phyloP scores from a whole-genome alignment of 2,797 vertebrate species.

The Cirrhinus molitorella region DNA sequence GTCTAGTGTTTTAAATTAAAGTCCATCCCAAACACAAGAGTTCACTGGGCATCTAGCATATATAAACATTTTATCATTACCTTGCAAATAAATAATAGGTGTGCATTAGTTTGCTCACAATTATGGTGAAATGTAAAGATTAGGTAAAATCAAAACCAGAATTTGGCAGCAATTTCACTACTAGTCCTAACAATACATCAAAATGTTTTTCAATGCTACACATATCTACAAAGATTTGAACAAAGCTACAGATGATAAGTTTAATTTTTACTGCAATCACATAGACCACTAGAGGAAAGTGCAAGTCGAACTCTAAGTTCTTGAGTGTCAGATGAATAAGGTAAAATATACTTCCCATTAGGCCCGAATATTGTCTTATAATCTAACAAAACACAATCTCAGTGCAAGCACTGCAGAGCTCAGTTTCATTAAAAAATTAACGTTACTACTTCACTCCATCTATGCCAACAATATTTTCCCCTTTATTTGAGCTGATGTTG shows the following conservation, averaged over 20 bases:
- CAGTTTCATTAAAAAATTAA: neutral
- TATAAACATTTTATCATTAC: neutral
- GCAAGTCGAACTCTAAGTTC: neutral
- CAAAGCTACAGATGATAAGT: neutral
- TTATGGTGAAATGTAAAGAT: constrained; percentile 62
- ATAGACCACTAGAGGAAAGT: neutral
- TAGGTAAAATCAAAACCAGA: constrained; percentile 65
- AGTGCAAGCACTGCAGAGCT: neutral
- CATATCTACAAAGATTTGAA: neutral
- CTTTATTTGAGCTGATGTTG: neutral
- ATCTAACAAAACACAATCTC: neutral
- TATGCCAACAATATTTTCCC: neutral
- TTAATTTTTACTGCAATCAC: neutral
- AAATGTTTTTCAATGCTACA: neutral
- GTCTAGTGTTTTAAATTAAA: neutral
- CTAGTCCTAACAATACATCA: constrained; percentile 5
- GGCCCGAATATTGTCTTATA: neutral
- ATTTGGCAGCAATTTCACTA: constrained; percentile 62
- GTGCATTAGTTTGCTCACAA: constrained; percentile 63
- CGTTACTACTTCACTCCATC: neutral
- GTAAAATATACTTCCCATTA: neutral
- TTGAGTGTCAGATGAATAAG: neutral
- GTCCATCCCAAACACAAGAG: neutral
- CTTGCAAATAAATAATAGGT: constrained; percentile 66
- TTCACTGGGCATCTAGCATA: neutral